These are phyloP conservation scores for Turritopsis rubra DNA, from an alignment of 30 jellyfish, hydroid and myxozoan species.

Conservation along the genomic window DNA sequence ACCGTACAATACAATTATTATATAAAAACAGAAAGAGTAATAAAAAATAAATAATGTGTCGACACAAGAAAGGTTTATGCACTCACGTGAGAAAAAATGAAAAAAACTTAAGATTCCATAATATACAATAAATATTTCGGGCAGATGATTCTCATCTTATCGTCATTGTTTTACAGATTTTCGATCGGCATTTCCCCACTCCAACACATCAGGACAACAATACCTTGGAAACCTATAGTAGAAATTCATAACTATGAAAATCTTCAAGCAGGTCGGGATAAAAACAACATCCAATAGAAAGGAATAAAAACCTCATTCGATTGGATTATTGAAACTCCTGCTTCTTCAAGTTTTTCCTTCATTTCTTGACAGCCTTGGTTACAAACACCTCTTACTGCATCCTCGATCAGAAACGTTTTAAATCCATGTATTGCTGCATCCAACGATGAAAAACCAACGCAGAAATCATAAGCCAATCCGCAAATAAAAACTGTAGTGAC, in stretches of 20 bases:
- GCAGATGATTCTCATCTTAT: no score
- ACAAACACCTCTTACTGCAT: constrained; percentile 74
- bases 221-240: background rate
- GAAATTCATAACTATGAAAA: background rate
- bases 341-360: constrained; percentile 36
- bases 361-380: constrained; percentile 42
- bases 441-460: constrained; percentile 70
- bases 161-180: no score
- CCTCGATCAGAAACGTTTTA: constrained; percentile 63
- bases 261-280: no score
- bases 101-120: no score
- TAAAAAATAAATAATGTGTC: no score
- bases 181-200: no score
- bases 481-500: constrained; percentile 49
- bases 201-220: background rate
- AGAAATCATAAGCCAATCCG: constrained; percentile 91
- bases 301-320: background rate
- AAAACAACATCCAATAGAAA: no score
- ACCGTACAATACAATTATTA: no score
- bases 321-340: constrained; percentile 48
- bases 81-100: no score
- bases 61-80: no score
- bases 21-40: no score
- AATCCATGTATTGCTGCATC: constrained; percentile 92
- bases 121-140: no score